These are phyloP conservation scores for Lepidurus apus DNA, from an alignment of 1,140 invertebrate genomes.

Conservation along the genomic window DNA sequence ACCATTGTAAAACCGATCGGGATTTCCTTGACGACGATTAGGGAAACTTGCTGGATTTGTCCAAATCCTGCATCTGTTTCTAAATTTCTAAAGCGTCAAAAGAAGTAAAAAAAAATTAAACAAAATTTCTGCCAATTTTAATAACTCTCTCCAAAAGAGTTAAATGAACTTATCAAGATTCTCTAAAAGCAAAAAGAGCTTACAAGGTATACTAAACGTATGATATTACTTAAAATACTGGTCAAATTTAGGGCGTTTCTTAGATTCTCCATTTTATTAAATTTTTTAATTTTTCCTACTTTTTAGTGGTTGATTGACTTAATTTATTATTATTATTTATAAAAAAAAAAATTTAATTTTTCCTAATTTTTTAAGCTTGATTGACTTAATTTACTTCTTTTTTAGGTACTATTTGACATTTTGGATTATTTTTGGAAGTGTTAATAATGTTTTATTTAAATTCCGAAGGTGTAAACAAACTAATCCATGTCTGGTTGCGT, in stretches of 20 bases:
- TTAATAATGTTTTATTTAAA: background rate
- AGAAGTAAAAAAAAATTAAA: too few species aligned
- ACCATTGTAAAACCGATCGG: background rate
- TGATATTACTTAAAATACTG: background rate
- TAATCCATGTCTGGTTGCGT: too few species aligned
- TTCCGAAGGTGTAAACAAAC: too few species aligned
- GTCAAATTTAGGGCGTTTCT: background rate
- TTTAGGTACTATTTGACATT: background rate
- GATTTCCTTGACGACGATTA: background rate
- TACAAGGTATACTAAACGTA: background rate
- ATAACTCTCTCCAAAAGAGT: too few species aligned
- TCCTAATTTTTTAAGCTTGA: background rate
- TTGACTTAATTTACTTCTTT: background rate
- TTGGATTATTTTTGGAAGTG: background rate
- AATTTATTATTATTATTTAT: background rate
- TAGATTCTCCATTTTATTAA: background rate
- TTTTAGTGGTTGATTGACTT: background rate
- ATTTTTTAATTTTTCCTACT: background rate
- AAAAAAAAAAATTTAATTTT: too few species aligned
- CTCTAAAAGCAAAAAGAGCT: background rate
- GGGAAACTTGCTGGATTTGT: too few species aligned
- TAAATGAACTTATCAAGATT: background rate
- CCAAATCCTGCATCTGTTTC: too few species aligned
- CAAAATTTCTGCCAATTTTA: too few species aligned
- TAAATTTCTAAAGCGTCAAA: too few species aligned